Evolutionary conservation across 2,888 invertebrate genomes (phyloP).

Genomic region (Diaperis boleti): DNA sequence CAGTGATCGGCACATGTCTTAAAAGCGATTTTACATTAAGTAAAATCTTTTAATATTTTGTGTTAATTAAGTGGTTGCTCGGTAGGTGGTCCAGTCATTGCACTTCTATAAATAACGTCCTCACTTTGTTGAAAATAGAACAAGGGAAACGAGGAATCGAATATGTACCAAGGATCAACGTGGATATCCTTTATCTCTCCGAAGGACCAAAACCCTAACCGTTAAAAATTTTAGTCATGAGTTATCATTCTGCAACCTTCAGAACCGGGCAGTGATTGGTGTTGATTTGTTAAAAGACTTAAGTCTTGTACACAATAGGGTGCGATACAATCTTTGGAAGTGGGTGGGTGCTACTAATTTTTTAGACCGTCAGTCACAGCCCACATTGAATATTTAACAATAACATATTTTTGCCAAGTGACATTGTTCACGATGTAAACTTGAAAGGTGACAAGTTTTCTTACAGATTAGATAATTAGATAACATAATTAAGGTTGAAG

Average conservation of each 20-base stretch:
- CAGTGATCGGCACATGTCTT: not conserved
- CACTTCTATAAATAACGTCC: conserved; percentile 9
- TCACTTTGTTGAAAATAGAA: conserved; percentile 14
- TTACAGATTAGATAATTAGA: no score
- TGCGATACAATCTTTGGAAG: not conserved
- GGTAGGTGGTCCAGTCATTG: conserved; percentile 17
- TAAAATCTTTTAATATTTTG: conserved; percentile 1
- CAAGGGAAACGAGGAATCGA: conserved; percentile 15
- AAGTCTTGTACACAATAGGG: not conserved
- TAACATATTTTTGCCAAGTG: no score
- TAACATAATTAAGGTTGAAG: no score
- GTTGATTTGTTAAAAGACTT: conserved; percentile 4
- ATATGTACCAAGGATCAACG: conserved; percentile 3
- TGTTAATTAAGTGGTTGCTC: conserved; percentile 10
- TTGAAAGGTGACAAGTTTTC: no score
- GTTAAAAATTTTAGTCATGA: not conserved
- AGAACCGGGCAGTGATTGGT: not conserved
- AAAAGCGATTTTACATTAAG: conserved; percentile 9
- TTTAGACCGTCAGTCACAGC: not conserved
- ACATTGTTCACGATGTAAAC: no score
- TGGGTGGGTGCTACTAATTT: not conserved
- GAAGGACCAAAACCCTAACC: not conserved
- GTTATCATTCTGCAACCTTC: not conserved
- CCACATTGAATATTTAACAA: not conserved
- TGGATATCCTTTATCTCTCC: conserved; percentile 1